Evolutionary conservation across 2,888 invertebrate species (phyloP).

Genomic region (Callyntrura sp.): DNA sequence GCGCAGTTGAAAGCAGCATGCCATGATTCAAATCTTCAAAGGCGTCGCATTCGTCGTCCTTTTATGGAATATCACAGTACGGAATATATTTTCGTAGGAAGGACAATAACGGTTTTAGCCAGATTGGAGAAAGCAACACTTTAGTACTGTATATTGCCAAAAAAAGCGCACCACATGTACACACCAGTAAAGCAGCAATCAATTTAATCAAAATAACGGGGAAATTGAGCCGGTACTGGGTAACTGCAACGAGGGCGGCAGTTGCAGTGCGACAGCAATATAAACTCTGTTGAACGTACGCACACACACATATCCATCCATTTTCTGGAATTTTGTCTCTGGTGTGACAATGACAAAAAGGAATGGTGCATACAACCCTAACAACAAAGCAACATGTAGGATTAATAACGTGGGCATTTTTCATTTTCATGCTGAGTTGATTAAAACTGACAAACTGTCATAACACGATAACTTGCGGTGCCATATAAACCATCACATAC

Average conservation of each 20-base stretch:
- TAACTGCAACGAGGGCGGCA: neutral
- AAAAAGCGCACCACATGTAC: neutral
- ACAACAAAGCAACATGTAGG: conserved; percentile 40
- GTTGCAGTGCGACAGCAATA: neutral
- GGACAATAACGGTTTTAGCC: neutral
- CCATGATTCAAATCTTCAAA: conserved; percentile 2
- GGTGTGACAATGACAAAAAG: conserved; percentile 32
- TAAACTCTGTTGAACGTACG: neutral
- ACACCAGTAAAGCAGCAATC: neutral
- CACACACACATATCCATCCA: conserved; percentile 23
- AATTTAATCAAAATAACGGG: neutral
- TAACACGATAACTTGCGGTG: neutral
- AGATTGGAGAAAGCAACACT: conserved; percentile 16
- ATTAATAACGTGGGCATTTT: neutral
- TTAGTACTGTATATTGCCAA: no score
- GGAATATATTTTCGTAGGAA: neutral
- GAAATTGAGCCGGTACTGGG: neutral
- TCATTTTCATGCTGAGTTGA: neutral
- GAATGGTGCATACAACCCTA: neutral
- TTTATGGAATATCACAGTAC: neutral
- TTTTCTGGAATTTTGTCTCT: neutral
- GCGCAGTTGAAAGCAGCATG: neutral
- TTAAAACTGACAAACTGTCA: conserved; percentile 21
- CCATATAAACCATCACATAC: neutral
- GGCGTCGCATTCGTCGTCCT: neutral